Base-by-base conservation (phyloP, 2,888 invertebrate genomes). In the Heteromurus nitidus region DNA sequence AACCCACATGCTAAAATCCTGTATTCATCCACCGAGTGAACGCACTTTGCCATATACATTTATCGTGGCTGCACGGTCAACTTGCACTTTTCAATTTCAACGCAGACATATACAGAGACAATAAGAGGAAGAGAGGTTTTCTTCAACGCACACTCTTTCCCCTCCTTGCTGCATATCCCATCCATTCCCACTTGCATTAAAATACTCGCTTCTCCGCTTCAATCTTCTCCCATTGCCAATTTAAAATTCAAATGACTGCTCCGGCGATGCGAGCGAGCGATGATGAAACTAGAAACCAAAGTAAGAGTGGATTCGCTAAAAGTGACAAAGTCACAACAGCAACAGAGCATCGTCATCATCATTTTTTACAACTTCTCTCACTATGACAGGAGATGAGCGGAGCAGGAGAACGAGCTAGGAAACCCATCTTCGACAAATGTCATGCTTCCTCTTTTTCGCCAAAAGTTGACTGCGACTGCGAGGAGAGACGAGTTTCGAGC, bases 311-410 rank as follows among this genome's bases (percentile, higher is more conserved):
- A 31, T 62, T 30, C 62, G 31, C n/a, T n/a, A n/a, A 7, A 62
- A 62, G 62, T 62, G 62, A 62, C 62, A 62, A 30, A 62, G 62
- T 62, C 62, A 31, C 62, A 62, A 62, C 31, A 30, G n/a, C 62
- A 55, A 55, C 55, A 55, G 26, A 55, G 9, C 62, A 31, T 16
- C 11, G 16, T 3, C 55, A 55, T 47, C 47, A 55, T 55, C 22
- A 5, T 55, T n/a, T 50, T n/a, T 13, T 50, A 18, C 18, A 50
- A 13, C 11, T 50, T 13, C n/a, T 13, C 5, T 7, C n/a, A 3
- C n/a, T 50, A 3, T 50, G 50, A 50, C 50, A 50, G n/a, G 11
- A n/a, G n/a, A 18, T 5, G n/a, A 50, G 50, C 50, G 3, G 11
- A 5, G 3, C 7, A 50, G 18, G n/a, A 50, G n/a, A n/a, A 55